Evolutionary conservation across 2,113 vertebrate genomes (phyloP), one percentile per base, ranked within the genome.

Genomic region (Trachemys scripta): DNA sequence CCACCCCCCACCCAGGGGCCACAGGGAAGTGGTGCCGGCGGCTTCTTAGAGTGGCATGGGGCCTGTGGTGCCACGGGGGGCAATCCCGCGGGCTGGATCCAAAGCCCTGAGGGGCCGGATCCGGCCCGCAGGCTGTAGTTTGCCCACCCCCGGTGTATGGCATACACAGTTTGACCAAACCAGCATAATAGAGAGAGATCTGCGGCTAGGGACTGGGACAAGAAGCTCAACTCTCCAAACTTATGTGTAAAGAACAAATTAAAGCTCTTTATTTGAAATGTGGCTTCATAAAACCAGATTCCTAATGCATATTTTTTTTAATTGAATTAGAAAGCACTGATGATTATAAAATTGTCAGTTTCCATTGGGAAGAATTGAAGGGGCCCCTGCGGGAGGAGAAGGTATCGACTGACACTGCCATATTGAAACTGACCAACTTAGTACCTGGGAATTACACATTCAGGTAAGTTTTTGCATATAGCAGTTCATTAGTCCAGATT

Each of bases 361-460:
- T 99, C 98, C 99, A 99, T 95, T 99, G 99, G 99, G 99, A 99
- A 84, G 99, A 99, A 84, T 98, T 99, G 90, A 99, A 99, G 96
- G 99, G 99, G 22, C 99, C 99, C 5, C 97, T 99, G 94, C 96
- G 99, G 96, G 99, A 99, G 95, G 99, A 99, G 91, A 99, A 99
- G 96, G 99, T 99, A 81, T 99, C 99, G 10, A 99, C 98, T 5
- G 98, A 99, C 84, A 99, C 98, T 12, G 90, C 98, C 47, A 98
- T 99, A 87, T 98, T 99, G 97, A 99, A 98, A 1, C 99, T 99
- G 90, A 99, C 98, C 95, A 99, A 98, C 96, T 98, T 99, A 88
- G 99, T 99, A 6, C 99, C 99, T 10, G 99, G 99, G 31, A 99
- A 99, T 97, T 99, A 99, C 98, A 99, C 99, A 0, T 99, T 99